These are phyloP conservation scores for Gila orcuttii DNA, from an alignment of 2,113 vertebrate species.

Conservation along the genomic window DNA sequence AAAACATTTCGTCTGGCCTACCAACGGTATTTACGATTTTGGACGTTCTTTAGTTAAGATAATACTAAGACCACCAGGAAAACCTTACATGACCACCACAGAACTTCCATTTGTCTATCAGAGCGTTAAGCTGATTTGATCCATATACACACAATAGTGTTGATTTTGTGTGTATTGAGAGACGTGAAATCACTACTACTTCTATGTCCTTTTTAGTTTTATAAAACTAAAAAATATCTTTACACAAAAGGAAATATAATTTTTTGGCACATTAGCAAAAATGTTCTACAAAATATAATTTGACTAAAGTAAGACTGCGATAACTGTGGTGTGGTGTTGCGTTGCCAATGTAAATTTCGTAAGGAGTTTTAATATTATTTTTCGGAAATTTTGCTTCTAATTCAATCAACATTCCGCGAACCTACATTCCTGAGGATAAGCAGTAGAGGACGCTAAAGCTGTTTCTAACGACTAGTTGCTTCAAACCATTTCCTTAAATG, in stretches of 20 bases:
- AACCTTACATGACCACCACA: not conserved
- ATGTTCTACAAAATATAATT: too few relatives aligned
- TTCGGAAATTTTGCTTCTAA: too few relatives aligned
- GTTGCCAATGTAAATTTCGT: too few relatives aligned
- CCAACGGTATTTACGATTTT: not conserved
- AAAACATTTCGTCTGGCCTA: not conserved
- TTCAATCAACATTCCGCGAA: too few relatives aligned
- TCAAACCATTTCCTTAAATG: not conserved
- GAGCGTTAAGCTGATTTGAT: not conserved
- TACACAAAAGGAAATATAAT: not conserved
- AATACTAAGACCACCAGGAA: not conserved
- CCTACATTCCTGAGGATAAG: not conserved
- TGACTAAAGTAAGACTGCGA: too few relatives aligned
- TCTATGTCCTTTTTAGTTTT: not conserved
- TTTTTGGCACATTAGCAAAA: too few relatives aligned
- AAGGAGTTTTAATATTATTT: too few relatives aligned
- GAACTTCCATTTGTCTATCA: not conserved
- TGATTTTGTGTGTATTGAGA: too few relatives aligned
- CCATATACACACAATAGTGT: too few relatives aligned
- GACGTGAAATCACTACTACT: not conserved
- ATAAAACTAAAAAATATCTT: not conserved
- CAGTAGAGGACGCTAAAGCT: not conserved
- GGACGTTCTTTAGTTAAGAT: not conserved
- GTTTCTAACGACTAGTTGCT: not conserved
- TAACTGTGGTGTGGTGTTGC: too few relatives aligned